A percentile compares a stretch with the other conserved stretches of the same genome.
phyloP scores from a whole-genome alignment of 2,113 vertebrate species.

The Chionomys nivalis region DNA sequence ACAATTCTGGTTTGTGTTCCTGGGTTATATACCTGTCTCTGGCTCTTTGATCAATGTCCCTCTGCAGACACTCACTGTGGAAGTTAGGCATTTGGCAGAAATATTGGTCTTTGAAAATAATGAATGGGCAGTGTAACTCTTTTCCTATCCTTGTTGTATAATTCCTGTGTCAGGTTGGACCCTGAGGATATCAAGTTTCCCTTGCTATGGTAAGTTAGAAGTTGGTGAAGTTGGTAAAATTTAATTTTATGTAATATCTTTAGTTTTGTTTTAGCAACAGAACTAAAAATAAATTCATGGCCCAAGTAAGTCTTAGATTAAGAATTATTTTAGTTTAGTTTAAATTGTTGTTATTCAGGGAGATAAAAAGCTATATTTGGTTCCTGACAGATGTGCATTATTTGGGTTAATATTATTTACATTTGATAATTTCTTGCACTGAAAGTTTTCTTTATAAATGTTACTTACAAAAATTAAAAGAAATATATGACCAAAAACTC shows the following conservation, averaged over 20 bases:
- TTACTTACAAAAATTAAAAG: neutral
- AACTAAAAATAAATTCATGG: neutral
- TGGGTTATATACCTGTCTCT: constrained; percentile 57
- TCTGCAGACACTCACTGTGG: constrained; percentile 55
- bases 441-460: neutral
- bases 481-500: neutral
- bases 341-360: neutral
- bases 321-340: neutral
- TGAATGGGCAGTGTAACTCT: constrained; percentile 61
- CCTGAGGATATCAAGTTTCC: neutral
- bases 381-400: neutral
- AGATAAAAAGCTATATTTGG: neutral
- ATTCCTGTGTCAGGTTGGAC: constrained; percentile 20
- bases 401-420: neutral
- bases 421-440: neutral
- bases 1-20: constrained; percentile 21
- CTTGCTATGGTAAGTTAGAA: neutral
- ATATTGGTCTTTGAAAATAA: constrained; percentile 77
- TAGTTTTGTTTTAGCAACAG: neutral
- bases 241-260: neutral
- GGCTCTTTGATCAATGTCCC: constrained; percentile 66
- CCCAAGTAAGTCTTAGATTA: neutral
- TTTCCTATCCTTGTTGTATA: constrained; percentile 55
- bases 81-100: constrained; percentile 61
- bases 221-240: neutral